Evolutionary conservation across 2,888 invertebrate species (phyloP).

Genomic region (Caenorhabditis sp.): DNA sequence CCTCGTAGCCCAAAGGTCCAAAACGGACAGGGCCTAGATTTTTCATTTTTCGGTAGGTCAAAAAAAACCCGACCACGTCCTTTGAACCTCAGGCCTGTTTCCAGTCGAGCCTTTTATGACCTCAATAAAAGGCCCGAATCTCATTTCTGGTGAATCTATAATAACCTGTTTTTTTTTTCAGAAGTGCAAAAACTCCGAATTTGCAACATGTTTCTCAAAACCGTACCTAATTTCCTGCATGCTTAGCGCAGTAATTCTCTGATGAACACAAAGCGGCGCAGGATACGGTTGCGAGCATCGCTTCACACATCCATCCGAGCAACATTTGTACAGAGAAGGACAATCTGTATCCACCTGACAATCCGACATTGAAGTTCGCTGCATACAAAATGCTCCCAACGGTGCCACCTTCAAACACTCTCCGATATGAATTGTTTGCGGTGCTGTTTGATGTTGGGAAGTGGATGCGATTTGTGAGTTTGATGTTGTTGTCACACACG

Average conservation of each 20-base stretch:
- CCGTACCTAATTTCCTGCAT: not conserved
- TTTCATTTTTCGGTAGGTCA: too few relatives aligned
- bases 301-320: constrained; percentile 62
- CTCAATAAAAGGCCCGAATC: too few relatives aligned
- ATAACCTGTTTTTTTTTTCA: too few relatives aligned
- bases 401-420: constrained; percentile 39
- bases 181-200: not conserved
- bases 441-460: constrained; percentile 7
- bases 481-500: constrained; percentile 39
- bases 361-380: constrained; percentile 36
- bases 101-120: too few relatives aligned
- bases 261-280: constrained; percentile 43
- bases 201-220: not conserved
- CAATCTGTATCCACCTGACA: constrained; percentile 61
- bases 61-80: too few relatives aligned
- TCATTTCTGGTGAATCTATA: too few relatives aligned
- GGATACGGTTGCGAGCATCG: constrained; percentile 51
- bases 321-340: constrained; percentile 60
- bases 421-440: constrained; percentile 28
- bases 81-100: too few relatives aligned
- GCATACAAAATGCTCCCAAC: constrained; percentile 46
- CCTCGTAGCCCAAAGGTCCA: too few relatives aligned
- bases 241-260: constrained; percentile 23
- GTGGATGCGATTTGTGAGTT: not conserved
- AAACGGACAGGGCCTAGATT: too few relatives aligned